Evolutionary conservation across 1,140 invertebrate species (phyloP).

Genomic region (Eurosta solidaginis): DNA sequence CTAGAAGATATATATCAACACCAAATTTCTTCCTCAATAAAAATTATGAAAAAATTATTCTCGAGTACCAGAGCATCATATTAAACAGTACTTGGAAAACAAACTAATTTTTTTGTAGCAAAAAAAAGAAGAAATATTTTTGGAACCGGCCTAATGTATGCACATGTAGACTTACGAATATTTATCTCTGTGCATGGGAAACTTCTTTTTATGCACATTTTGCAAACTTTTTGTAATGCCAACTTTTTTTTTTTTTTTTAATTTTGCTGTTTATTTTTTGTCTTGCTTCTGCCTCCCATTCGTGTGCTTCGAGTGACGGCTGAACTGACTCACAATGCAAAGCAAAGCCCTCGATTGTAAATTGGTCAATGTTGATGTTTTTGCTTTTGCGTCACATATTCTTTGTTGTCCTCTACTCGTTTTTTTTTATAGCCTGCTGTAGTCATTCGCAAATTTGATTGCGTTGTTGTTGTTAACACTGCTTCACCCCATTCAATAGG

Average conservation of each 20-base stretch:
- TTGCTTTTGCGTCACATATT: neutral
- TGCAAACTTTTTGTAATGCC: neutral
- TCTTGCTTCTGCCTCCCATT: neutral
- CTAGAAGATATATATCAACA: too few species aligned
- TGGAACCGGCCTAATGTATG: neutral
- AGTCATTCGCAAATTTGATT: neutral
- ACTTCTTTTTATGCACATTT: neutral
- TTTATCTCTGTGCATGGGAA: neutral
- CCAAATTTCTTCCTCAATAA: too few species aligned
- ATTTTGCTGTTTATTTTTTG: neutral
- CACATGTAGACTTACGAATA: neutral
- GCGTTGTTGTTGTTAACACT: too few species aligned
- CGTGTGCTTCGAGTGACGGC: neutral
- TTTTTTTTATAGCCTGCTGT: neutral
- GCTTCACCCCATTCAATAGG: too few species aligned
- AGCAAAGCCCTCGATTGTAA: neutral
- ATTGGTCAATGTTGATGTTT: constrained; percentile 18
- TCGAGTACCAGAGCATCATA: too few species aligned
- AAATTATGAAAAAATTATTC: too few species aligned
- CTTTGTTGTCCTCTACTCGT: neutral
- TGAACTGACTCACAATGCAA: neutral
- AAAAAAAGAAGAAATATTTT: neutral
- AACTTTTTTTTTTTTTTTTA: neutral
- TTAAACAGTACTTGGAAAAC: too few species aligned
- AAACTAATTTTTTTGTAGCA: too few species aligned